Base-by-base conservation (phyloP, 2,797 vertebrate species). In the Heliangelus exortis region DNA sequence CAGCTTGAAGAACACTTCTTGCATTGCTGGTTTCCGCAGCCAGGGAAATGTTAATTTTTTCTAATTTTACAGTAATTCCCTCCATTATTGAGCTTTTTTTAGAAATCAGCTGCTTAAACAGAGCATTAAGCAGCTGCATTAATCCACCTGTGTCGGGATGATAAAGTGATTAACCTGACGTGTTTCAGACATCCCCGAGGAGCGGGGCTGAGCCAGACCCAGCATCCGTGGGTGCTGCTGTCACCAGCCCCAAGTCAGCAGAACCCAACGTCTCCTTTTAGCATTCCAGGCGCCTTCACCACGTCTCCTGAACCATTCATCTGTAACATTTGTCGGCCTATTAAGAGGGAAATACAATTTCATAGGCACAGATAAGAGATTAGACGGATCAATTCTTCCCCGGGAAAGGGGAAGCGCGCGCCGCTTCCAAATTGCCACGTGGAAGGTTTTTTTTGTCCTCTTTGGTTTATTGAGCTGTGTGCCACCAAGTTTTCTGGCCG, bases 321-420 rank as follows among this genome's bases (percentile, higher is more conserved):
- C 97, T 97, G 74, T 90, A 95, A 96, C 97, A 80, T 92, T 83
- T 93, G 97, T 90, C 84, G 96, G 87, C 95, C 95, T 93, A 92
- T 97, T 97, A 97, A 92, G 96, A 96, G 82, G 93, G 96, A 96
- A 97, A 96, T 90, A 97, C 96, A 97, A 97, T 98, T 97, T 97
- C 97, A 97, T 94, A 97, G 97, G 93, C 93, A 87, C 95, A 92
- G 96, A 96, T 96, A 97, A 95, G 96, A 96, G 97, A 97, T 97
- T 90, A 97, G 95, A 94, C 91, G 79, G 94, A 97, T 97, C 96
- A 95, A 96, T 96, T 85, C 81, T 66, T 95, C 82, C 77, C 92
- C 4, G 4, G 10, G 36, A 87, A 95, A 89, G 0, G 7, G 92
- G 34, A 36, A 36, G 69, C 29, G 84, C 29, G 12, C 21, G 23